Evolutionary conservation across 2,888 invertebrate genomes (phyloP), one percentile per base, ranked within the genome.

Genomic region (Biston stratarius): DNA sequence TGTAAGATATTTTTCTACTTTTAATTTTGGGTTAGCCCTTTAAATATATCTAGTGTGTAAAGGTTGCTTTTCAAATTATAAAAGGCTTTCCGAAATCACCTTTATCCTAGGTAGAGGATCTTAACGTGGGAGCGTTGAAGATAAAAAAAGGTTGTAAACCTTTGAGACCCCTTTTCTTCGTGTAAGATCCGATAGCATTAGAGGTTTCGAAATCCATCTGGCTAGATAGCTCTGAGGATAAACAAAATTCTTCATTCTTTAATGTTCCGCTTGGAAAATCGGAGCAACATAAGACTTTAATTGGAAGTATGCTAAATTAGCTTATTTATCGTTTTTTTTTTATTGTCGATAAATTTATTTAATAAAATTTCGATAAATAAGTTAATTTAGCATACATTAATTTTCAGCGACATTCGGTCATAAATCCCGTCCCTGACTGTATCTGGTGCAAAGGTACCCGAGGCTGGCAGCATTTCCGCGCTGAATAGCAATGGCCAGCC

Each of bases 1-100:
- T 12, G 6, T 12, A 44, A 6, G n/a, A 14, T 45, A 14, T 14
- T 45, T 8, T 14, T 45, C 14, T 45, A 45, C 5, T 38, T 9
- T 12, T 9, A 36, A 11, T 2, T 36, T 36, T 14, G 5, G 9
- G 14, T 36, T 36, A 36, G 36, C 12, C 51, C 36, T 57, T 14
- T 14, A 8, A 57, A 44, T 42, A 33, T 15, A 44, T 45, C 42
- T 57, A 34, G 33, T 38, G n/a, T 11, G 8, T 9, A 49, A 40
- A 59, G 48, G 52, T 52, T 56, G 56, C 61, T 24, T 56, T 44
- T 56, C 49, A 61, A 61, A 61, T 61, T 66, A 61, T 55, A 57
- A 51, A 48, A 52, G 47, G 40, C 12, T 49, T 66, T 57, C 47
- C 48, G 34, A 42, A 60, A 56, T 15, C 48, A 57, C 40, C 57